Conservation (phyloP, 2,113 vertebrate species). For the Elanus axillaris region DNA sequence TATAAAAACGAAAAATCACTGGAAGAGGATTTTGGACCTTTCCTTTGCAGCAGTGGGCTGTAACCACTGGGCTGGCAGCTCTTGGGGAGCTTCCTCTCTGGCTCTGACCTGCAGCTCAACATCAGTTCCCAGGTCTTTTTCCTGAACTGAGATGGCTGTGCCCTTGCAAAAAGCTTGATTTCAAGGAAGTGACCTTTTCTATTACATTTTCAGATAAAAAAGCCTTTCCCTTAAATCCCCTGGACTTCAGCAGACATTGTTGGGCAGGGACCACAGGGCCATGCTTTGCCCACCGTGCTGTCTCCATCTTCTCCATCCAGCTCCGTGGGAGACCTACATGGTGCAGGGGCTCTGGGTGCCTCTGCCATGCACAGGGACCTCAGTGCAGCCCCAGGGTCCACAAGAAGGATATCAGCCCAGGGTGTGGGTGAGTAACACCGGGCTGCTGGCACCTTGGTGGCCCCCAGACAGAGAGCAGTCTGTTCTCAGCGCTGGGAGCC, state of each 20-base stretch:
- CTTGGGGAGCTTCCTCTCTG: not conserved
- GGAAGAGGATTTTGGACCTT: not conserved
- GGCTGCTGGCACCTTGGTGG: not conserved
- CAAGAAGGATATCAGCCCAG: not conserved
- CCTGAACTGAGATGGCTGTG: not conserved
- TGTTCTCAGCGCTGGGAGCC: not conserved
- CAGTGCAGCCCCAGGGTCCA: not conserved
- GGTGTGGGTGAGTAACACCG: not conserved
- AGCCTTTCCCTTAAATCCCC: not conserved
- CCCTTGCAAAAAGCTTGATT: not conserved
- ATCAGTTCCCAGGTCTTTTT: not conserved
- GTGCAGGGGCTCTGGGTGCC: not conserved
- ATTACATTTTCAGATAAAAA: not conserved
- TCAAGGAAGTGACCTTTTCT: not conserved
- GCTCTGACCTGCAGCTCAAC: not conserved
- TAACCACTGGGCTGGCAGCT: not conserved
- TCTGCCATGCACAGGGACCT: not conserved
- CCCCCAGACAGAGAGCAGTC: rapidly evolving
- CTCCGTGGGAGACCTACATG: not conserved
- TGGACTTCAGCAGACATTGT: not conserved
- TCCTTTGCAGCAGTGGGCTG: not conserved
- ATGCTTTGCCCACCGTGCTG: not conserved
- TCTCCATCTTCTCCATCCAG: not conserved
- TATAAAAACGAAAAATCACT: not conserved
- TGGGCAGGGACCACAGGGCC: not conserved